A percentile compares a stretch with the other conserved stretches of the same genome.
Conservation (phyloP, 2,113 vertebrate species). For the Vombatus ursinus region DNA sequence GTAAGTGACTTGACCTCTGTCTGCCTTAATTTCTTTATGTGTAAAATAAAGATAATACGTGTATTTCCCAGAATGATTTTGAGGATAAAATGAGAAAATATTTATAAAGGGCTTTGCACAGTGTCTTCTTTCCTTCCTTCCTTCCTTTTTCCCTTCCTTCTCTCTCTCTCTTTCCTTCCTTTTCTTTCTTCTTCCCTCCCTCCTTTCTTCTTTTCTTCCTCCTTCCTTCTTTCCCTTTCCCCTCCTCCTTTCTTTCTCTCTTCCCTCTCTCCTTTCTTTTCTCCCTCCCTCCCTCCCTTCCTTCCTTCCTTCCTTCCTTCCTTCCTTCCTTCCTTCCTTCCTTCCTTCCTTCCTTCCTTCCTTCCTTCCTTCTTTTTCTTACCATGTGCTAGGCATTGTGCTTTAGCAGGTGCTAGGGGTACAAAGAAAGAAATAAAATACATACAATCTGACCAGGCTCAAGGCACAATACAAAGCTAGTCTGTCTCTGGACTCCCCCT, state of each 20-base stretch:
- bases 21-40: not conserved
- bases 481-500: not conserved
- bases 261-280: not conserved
- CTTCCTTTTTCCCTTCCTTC: rapidly evolving
- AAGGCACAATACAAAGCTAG: not conserved
- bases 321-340: too few species aligned
- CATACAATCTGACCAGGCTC: not conserved
- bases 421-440: not conserved
- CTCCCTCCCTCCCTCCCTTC: too few species aligned
- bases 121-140: not conserved
- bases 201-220: not conserved
- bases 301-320: not conserved
- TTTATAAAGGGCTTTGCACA: not conserved
- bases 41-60: not conserved
- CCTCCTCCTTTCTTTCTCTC: not conserved
- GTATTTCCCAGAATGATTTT: not conserved
- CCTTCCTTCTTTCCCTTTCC: not conserved
- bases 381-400: not conserved
- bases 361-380: not conserved
- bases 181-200: rapidly evolving
- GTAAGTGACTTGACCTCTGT: not conserved
- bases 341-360: not conserved
- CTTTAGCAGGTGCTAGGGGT: not conserved
- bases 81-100: not conserved
- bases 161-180: too few species aligned